Base-by-base conservation (phyloP, 2,888 invertebrate species). In the Perizoma flavofasciatum region DNA sequence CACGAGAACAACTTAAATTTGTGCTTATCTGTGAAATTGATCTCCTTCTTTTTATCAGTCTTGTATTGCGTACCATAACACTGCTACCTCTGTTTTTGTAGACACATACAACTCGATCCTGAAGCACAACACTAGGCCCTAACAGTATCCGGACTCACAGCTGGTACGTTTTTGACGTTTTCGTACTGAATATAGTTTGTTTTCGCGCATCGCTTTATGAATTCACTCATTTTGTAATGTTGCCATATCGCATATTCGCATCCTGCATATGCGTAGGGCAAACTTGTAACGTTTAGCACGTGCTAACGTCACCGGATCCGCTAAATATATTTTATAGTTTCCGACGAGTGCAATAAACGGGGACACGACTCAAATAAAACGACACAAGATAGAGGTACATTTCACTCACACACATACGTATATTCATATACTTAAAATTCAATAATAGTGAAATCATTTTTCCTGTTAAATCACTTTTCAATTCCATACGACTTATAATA, bases 251-350 rank as follows among this genome's bases (percentile, higher is more conserved):
- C 44, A 46, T 54, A 47, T 56, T 63, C 56, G 55, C 63, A 62
- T 80, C 79, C 74, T 83, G 83, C 79, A 72, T 39, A 39, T 11
- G 49, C 40, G 39, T 10, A 48, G 48, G 39, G 60, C 40, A 49
- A 62, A 51, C 47, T 37, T 54, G 52, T 22, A 46, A 51, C 46
- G 72, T 72, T 72, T 69, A 63, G 70, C 62, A 66, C 65, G 47
- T 51, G 59, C 59, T 81, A 81, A 81, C 83, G 81, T 77, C 81
- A 81, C 80, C 79, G 81, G 79, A 84, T 81, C 81, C 76, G 78
- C 82, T 86, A 82, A 84, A 85, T 81, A 82, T 84, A 83, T 81
- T 78, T 81, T 73, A 77, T 66, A 71, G 70, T 63, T 69, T 65
- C 61, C 61, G 64, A 65, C 67, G 48, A 40, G 11, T 69, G 55